Evolutionary conservation across 2,113 vertebrate species (phyloP), one percentile per base, ranked within the genome.

Genomic region (Cyanistes caeruleus): DNA sequence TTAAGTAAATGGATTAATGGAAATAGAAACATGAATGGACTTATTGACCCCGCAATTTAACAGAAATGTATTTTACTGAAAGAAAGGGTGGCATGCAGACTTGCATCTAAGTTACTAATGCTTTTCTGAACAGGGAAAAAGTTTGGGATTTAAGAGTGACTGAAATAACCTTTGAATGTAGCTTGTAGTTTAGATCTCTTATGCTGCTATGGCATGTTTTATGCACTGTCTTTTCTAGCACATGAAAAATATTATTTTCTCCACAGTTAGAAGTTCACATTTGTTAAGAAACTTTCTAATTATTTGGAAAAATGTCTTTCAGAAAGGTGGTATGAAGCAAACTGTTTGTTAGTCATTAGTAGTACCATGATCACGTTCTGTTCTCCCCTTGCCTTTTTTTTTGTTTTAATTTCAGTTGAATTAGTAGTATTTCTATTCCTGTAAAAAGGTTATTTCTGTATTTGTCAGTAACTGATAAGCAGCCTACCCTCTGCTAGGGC

Each of bases 191-290:
- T 43, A 49, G 41, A 86, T 86, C 68, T 94, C 48, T 94, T 82
- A 16, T 37, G 58, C 53, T 94, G 89, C 88, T 92, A 33, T 85
- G 62, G 89, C 93, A 96, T 95, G 96, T 97, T 97, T 70, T 95
- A 89, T n/a, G 87, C 49, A 14, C 62, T 92, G 63, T 56, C 49
- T 95, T 79, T 80, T 23, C 60, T 69, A 91, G 41, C 64, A 31
- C 91, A 31, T 70, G 35, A 94, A 84, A 76, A 82, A 33, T 25
- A 20, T 4, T 60, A 49, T 60, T 96, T 94, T 52, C 41, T 87
- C 28, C 24, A 21, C 24, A 35, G 17, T 91, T 76, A 73, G 30
- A 49, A 90, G 20, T 85, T 96, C 60, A 72, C 22, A 37, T 91
- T 46, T 53, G 15, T 95, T 87, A 92, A 95, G 37, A 58, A 78